Conservation (phyloP, 2,797 vertebrate species). For the Meda fulgida region DNA sequence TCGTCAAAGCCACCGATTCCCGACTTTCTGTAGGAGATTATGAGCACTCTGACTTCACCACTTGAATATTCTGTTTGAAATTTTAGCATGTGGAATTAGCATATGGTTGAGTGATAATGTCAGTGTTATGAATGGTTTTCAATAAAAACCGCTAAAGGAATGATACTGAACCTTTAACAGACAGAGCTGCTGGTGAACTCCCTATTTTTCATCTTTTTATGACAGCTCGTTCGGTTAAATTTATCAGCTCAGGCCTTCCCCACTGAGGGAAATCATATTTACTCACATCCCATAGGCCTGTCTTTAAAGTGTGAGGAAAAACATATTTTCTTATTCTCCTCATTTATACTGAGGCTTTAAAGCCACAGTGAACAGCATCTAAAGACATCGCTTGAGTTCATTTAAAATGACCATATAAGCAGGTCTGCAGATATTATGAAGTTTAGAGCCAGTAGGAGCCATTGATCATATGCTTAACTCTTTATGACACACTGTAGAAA, state of each 20-base stretch:
- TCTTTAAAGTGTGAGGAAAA: conserved; percentile 24
- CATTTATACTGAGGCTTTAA: conserved; percentile 19
- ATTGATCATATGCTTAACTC: neutral
- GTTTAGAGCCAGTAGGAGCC: neutral
- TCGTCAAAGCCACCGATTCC: conserved; percentile 54
- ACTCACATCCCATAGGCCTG: conserved; percentile 33
- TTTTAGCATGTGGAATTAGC: conserved; percentile 29
- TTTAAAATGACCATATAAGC: conserved; percentile 16
- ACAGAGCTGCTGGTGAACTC: conserved; percentile 19
- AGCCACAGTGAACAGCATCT: neutral
- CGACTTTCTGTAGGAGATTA: conserved; percentile 61
- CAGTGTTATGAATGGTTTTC: conserved; percentile 58
- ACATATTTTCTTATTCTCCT: conserved; percentile 28
- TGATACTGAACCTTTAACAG: conserved; percentile 52
- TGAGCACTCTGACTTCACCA: conserved; percentile 48
- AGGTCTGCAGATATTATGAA: conserved; percentile 1
- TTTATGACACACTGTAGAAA: neutral
- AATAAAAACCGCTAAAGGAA: conserved; percentile 53
- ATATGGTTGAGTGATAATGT: conserved; percentile 52
- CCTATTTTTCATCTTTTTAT: conserved; percentile 59
- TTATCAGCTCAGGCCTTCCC: conserved; percentile 43
- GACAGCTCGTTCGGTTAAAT: conserved; percentile 46
- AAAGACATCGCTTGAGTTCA: neutral
- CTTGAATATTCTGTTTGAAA: conserved; percentile 51
- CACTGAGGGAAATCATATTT: conserved; percentile 44